phyloP scores from a whole-genome alignment of 2,888 invertebrate genomes.

The Netelia inedita region DNA sequence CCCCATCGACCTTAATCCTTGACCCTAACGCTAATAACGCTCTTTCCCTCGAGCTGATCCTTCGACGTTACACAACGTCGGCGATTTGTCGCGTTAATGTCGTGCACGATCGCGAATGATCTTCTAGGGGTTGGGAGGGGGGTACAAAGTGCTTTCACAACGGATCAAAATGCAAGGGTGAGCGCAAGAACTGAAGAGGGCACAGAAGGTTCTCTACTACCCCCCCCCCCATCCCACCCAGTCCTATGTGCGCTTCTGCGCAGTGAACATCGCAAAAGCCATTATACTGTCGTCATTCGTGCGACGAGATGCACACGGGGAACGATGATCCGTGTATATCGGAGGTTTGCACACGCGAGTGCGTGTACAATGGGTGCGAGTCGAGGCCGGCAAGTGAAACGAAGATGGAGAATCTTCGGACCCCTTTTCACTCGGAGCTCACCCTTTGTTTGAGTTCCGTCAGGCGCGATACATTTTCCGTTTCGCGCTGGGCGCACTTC shows the following conservation, averaged over 20 bases:
- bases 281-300: slow-evolving; percentile 13
- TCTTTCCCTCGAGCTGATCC: slow-evolving; percentile 71
- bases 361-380: not conserved
- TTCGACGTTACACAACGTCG: slow-evolving; percentile 69
- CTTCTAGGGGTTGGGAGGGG: slow-evolving; percentile 46
- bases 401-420: slow-evolving; percentile 68
- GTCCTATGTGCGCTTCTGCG: slow-evolving; percentile 28
- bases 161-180: slow-evolving; percentile 27
- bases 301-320: slow-evolving; percentile 27
- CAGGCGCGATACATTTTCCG: slow-evolving; percentile 82
- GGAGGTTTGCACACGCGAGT: slow-evolving; percentile 31
- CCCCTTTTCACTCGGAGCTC: slow-evolving; percentile 69
- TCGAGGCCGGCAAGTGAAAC: slow-evolving; percentile 10
- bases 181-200: slow-evolving; percentile 42
- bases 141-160: slow-evolving; percentile 62
- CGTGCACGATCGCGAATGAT: slow-evolving; percentile 67
- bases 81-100: slow-evolving; percentile 78
- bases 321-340: slow-evolving; percentile 50
- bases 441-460: slow-evolving; percentile 83
- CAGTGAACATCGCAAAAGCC: slow-evolving; percentile 18
- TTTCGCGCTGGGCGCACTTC: slow-evolving; percentile 75
- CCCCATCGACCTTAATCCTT: slow-evolving; percentile 20
- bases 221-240: slow-evolving; percentile 1
- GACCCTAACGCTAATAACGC: slow-evolving; percentile 20
- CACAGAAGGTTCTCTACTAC: slow-evolving; percentile 9